Evolutionary conservation across 1,140 invertebrate genomes (phyloP), one percentile per base, ranked within the genome.

Genomic region (Drosophila sproati): DNA sequence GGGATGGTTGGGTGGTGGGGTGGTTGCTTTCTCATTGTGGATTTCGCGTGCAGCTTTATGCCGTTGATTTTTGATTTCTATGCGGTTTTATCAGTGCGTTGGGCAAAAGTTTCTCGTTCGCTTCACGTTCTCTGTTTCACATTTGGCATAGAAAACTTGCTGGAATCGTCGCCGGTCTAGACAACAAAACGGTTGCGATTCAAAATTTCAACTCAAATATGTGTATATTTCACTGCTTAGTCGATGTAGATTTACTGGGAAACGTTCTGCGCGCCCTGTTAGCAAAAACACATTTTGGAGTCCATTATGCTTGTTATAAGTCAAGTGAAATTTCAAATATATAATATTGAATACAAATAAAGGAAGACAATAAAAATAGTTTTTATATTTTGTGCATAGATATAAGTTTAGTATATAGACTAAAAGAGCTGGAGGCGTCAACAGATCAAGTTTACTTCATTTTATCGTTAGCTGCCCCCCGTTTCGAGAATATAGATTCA

Each of bases 11-110:
- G 57, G 34, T 66, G 37, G 29, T 35, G 43, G 39, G 34, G 37
- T 43, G 47, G 34, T 70, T 56, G 45, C 3, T n/a, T 4, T n/a
- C 52, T 43, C 39, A 60, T 68, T 66, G 41, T 62, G 67, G 71
- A 71, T 63, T 75, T 87, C 69, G 74, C 74, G 51, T 52, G 62
- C 70, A 73, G 73, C 76, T 76, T 87, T 64, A 47, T 61, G 81
- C 68, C 71, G 79, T 82, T 82, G 68, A 87, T 88, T 86, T 86
- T 82, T 86, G 82, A 86, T 86, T 86, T 87, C 76, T 73, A 79
- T 82, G 71, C 72, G 71, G 75, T 76, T 73, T 78, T 82, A 73
- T 76, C 77, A 87, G 67, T 63, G 62, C 78, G 70, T 69, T 34
- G 34, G 68, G 64, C 60, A 37, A 68, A 83, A 83, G 77, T 83